Percentiles rank a stretch among this genome's conserved stretches.
Conservation (phyloP, 2,113 vertebrate species). For the Sinosuthora webbiana region DNA sequence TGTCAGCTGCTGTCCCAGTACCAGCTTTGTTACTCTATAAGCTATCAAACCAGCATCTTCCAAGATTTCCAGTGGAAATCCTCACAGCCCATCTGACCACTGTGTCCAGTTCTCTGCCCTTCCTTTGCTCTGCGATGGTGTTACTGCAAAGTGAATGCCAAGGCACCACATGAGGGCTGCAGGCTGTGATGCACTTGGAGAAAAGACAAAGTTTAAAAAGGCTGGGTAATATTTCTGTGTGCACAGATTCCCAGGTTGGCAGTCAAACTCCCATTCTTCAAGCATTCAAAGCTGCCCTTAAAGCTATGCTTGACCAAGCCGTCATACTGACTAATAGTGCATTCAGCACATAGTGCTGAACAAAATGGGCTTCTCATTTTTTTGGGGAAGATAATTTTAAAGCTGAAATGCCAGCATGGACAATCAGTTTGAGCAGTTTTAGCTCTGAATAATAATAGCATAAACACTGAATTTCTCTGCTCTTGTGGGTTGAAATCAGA, state of each 20-base stretch:
- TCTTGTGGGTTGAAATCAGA: background rate
- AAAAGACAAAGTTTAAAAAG: background rate
- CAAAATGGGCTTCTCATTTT: background rate
- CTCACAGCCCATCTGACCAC: background rate
- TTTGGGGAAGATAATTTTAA: background rate
- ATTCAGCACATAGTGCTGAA: background rate
- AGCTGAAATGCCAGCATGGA: background rate
- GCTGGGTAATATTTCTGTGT: background rate
- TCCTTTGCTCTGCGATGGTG: background rate
- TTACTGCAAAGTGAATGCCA: background rate
- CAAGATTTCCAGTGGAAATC: background rate
- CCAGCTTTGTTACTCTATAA: background rate
- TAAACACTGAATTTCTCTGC: background rate
- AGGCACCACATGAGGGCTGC: accelerated
- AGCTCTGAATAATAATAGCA: background rate
- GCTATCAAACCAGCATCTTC: background rate
- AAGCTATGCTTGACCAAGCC: background rate
- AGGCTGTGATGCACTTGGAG: background rate
- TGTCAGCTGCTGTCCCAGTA: background rate
- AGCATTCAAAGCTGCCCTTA: background rate
- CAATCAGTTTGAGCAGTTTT: background rate
- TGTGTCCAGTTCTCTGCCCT: background rate
- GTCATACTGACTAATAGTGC: background rate
- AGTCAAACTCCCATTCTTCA: background rate
- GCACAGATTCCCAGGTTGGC: background rate